Evolutionary conservation across 2,888 invertebrate genomes (phyloP).

Genomic region (Torymus auratus): DNA sequence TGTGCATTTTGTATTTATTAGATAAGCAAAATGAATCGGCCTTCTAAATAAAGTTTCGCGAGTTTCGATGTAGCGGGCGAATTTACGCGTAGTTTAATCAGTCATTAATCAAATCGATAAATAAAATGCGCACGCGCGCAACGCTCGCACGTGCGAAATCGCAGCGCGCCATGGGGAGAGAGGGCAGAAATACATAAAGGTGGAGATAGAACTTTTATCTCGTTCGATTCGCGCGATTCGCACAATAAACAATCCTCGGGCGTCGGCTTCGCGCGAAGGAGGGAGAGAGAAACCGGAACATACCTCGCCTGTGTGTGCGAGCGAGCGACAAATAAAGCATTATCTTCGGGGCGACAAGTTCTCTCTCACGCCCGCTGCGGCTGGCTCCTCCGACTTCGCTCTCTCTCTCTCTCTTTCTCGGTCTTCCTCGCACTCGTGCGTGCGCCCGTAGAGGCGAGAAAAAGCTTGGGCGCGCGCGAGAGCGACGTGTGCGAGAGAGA

Average conservation of each 20-base stretch:
- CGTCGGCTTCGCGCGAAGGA: slow-evolving; percentile 25
- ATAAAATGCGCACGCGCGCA: slow-evolving; percentile 43
- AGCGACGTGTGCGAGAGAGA: slow-evolving; percentile 65
- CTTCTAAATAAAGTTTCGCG: slow-evolving; percentile 25
- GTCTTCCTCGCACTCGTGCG: slow-evolving; percentile 40
- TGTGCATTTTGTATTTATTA: slow-evolving; percentile 7
- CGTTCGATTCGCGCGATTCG: slow-evolving; percentile 75
- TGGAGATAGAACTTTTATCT: slow-evolving; percentile 72
- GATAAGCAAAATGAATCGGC: slow-evolving; percentile 40
- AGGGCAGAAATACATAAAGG: slow-evolving; percentile 60
- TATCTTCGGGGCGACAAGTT: slow-evolving; percentile 76
- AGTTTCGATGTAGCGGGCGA: slow-evolving; percentile 19
- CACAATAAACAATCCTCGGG: slow-evolving; percentile 75
- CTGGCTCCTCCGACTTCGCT: slow-evolving; percentile 50
- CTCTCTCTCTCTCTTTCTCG: too few species aligned
- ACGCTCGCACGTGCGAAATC: slow-evolving; percentile 24
- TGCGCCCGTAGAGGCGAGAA: slow-evolving; percentile 64
- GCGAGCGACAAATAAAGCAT: slow-evolving; percentile 75
- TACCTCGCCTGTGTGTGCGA: slow-evolving; percentile 70
- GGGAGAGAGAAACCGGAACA: slow-evolving; percentile 63
- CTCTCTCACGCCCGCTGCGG: slow-evolving; percentile 72
- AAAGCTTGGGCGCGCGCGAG: slow-evolving; percentile 47
- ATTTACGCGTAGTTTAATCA: slow-evolving; percentile 40
- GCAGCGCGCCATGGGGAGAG: slow-evolving; percentile 56
- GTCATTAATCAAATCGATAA: slow-evolving; percentile 58